A percentile compares a stretch with the other conserved stretches of the same genome.
These are phyloP conservation scores for Sarcophaga peregrina DNA, from an alignment of 1,140 invertebrate genomes.

Conservation along the genomic window DNA sequence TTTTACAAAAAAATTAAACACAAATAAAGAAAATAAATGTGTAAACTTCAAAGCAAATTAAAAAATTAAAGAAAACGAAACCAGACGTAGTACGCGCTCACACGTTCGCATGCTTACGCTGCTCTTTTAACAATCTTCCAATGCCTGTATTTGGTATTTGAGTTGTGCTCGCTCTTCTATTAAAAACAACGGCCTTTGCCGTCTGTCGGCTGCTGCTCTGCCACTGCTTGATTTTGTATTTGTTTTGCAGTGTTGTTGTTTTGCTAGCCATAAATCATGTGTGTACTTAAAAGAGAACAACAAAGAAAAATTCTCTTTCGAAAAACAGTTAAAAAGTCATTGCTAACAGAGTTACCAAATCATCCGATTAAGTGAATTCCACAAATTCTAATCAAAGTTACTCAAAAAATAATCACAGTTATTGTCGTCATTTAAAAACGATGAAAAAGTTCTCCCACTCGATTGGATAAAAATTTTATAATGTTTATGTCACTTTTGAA, in stretches of 20 bases:
- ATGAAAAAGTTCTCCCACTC: too few relatives aligned
- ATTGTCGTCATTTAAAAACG: too few relatives aligned
- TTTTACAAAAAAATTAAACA: background rate
- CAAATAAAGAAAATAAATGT: background rate
- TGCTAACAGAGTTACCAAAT: background rate
- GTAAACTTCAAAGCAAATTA: too few relatives aligned
- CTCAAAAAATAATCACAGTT: too few relatives aligned
- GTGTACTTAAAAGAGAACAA: background rate
- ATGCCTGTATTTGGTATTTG: background rate
- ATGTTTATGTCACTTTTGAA: too few relatives aligned
- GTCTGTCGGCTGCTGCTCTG: background rate
- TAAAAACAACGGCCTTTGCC: background rate
- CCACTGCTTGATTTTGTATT: background rate
- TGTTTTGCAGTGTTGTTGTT: background rate
- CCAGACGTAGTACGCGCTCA: background rate
- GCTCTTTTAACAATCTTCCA: slow-evolving; percentile 26
- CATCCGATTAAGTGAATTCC: background rate
- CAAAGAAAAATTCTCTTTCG: background rate
- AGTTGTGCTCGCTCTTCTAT: background rate
- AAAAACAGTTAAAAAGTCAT: background rate
- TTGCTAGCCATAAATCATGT: background rate
- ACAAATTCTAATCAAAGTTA: background rate
- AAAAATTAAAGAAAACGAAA: background rate
- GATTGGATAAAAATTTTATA: too few relatives aligned
- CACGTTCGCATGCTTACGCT: slow-evolving; percentile 35